A percentile compares a stretch with the other conserved stretches of the same genome.
These are phyloP conservation scores for Chelonoidis abingdonii DNA, from an alignment of 2,113 vertebrate species.

Conservation along the genomic window DNA sequence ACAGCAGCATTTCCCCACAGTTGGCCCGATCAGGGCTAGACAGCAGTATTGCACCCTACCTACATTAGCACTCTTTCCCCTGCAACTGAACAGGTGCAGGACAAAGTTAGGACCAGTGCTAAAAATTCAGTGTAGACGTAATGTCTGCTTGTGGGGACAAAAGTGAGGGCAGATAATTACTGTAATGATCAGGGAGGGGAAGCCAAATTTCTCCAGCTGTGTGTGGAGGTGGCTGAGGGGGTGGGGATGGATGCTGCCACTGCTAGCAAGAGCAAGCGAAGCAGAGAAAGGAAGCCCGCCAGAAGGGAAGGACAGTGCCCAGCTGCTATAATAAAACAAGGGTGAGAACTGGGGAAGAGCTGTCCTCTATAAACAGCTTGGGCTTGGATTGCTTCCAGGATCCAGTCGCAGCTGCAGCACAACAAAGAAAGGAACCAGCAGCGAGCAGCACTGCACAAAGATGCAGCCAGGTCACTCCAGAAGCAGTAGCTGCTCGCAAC, in stretches of 20 bases:
- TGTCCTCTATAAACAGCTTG: not conserved
- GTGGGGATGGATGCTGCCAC: not conserved
- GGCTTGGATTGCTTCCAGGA: not conserved
- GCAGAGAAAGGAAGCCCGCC: not conserved
- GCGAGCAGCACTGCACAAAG: not conserved
- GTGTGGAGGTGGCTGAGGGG: fast-evolving
- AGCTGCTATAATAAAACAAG: not conserved
- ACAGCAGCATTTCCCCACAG: fast-evolving
- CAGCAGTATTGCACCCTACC: fast-evolving
- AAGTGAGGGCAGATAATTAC: not conserved
- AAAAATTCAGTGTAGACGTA: not conserved
- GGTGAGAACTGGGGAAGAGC: not conserved
- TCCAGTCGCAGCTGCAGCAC: not conserved
- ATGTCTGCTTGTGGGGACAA: not conserved
- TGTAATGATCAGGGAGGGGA: not conserved
- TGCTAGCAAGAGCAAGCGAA: not conserved
- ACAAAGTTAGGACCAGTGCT: not conserved
- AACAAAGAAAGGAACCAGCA: not conserved
- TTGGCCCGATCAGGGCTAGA: not conserved
- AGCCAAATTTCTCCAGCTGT: not conserved
- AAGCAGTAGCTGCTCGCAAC: not conserved
- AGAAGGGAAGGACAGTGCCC: not conserved
- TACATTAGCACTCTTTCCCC: fast-evolving
- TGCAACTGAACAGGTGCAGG: not conserved
- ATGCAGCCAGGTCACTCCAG: not conserved